Evolutionary conservation across 2,888 invertebrate genomes (phyloP).

Genomic region (Drosophila mayaguana): DNA sequence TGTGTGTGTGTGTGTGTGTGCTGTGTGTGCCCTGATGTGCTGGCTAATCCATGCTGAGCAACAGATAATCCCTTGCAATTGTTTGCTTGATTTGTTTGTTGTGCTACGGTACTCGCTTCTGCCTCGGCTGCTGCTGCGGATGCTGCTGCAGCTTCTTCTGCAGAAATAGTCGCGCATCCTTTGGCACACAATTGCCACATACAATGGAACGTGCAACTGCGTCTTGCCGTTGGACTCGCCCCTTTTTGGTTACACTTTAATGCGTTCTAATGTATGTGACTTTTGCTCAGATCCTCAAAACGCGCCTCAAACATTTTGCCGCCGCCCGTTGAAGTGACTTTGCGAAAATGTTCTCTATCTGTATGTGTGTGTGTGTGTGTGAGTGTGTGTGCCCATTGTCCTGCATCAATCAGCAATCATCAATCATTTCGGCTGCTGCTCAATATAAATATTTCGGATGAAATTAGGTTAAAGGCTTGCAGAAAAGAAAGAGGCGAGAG

Average conservation of each 20-base stretch:
- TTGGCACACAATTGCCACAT: constrained; percentile 37
- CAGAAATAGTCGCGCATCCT: constrained; percentile 33
- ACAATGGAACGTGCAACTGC: constrained; percentile 50
- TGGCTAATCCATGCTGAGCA: constrained; percentile 74
- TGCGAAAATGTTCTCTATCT: constrained; percentile 47
- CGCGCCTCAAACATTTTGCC: constrained; percentile 52
- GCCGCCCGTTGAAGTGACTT: constrained; percentile 72
- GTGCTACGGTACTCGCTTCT: constrained; percentile 21
- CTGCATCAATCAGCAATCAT: constrained; percentile 67
- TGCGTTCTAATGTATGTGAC: constrained; percentile 83
- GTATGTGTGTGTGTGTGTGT: neutral
- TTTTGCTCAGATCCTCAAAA: constrained; percentile 69
- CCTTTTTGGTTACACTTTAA: constrained; percentile 81
- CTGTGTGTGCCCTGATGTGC: constrained; percentile 50
- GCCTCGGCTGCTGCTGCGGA: constrained; percentile 16
- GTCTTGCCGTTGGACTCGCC: constrained; percentile 54
- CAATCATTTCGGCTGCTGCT: constrained; percentile 67
- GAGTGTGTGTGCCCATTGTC: constrained; percentile 49
- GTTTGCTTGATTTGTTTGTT: constrained; percentile 81
- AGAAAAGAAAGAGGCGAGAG: neutral
- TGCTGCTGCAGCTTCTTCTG: constrained; percentile 33
- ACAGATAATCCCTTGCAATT: constrained; percentile 81
- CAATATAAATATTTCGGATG: constrained; percentile 77
- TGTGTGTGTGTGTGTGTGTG: neutral
- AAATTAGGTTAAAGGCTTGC: constrained; percentile 80